phyloP scores from a whole-genome alignment of 2,797 vertebrate genomes.

The Crenichthys baileyi region DNA sequence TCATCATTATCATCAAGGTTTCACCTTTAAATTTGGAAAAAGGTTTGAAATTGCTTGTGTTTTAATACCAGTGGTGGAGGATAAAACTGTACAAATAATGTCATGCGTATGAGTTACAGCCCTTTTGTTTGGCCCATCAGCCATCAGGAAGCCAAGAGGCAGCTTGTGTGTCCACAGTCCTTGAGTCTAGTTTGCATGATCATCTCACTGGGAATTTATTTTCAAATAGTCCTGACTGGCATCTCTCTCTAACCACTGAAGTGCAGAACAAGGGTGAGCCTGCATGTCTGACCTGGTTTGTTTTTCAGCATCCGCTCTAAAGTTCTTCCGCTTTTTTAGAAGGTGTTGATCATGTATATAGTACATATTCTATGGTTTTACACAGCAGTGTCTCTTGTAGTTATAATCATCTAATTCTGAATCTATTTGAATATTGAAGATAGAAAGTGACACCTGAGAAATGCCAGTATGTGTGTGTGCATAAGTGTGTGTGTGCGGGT shows the following conservation, averaged over 20 bases:
- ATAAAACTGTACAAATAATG: conserved; percentile 27
- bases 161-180: conserved; percentile 51
- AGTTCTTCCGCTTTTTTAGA: conserved; percentile 28
- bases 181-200: conserved; percentile 60
- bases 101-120: conserved; percentile 17
- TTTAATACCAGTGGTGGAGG: conserved; percentile 1
- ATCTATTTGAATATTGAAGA: conserved; percentile 14
- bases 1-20: not conserved
- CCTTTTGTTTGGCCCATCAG: conserved; percentile 39
- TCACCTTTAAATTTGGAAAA: conserved; percentile 3
- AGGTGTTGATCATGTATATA: conserved; percentile 28
- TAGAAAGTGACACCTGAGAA: not conserved
- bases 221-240: conserved; percentile 61
- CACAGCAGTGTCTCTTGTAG: conserved; percentile 14
- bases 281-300: conserved; percentile 44
- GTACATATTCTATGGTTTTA: conserved; percentile 9
- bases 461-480: not conserved
- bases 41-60: not conserved
- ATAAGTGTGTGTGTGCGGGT: not conserved
- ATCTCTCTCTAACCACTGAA: conserved; percentile 57
- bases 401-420: conserved; percentile 25
- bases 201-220: conserved; percentile 58
- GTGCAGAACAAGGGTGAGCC: conserved; percentile 32
- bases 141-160: conserved; percentile 33
- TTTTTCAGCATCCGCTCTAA: conserved; percentile 35